Conservation (phyloP, 2,888 invertebrate species). For the Encarsia formosa region DNA sequence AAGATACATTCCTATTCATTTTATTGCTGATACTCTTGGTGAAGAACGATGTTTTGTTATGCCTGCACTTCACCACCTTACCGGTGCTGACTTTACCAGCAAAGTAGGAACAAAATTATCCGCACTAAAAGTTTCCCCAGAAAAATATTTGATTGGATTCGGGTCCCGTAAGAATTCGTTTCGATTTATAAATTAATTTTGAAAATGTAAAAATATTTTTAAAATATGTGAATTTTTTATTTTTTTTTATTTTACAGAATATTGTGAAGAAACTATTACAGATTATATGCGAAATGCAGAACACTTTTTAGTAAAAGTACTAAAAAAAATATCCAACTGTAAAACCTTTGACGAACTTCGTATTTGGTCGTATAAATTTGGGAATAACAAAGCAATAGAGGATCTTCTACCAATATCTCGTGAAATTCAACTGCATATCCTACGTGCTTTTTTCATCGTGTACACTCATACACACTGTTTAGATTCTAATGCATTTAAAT, state of each 20-base stretch:
- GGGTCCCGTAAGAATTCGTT: not conserved
- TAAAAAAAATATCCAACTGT: not conserved
- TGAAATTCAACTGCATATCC: not conserved
- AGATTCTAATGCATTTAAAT: not conserved
- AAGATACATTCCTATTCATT: not conserved
- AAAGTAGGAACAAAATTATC: conserved; percentile 14
- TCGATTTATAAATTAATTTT: too few species aligned
- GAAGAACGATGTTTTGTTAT: not conserved
- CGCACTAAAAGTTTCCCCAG: conserved; percentile 2
- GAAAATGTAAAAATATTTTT: not conserved
- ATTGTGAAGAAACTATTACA: not conserved
- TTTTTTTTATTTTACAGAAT: not conserved
- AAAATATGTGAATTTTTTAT: not conserved
- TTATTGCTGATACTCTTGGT: not conserved
- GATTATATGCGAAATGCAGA: not conserved
- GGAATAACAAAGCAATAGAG: not conserved
- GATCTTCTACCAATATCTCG: conserved; percentile 1
- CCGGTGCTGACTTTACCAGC: conserved; percentile 16
- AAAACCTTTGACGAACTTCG: conserved; percentile 3
- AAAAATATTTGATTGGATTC: not conserved
- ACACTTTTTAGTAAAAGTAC: not conserved
- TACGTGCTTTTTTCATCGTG: conserved; percentile 5
- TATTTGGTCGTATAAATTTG: conserved; percentile 2
- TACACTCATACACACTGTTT: not conserved
- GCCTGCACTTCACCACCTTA: conserved; percentile 16